Evolutionary conservation across 2,888 invertebrate genomes (phyloP), one percentile per base, ranked within the genome.

Genomic region (Clunio marinus): DNA sequence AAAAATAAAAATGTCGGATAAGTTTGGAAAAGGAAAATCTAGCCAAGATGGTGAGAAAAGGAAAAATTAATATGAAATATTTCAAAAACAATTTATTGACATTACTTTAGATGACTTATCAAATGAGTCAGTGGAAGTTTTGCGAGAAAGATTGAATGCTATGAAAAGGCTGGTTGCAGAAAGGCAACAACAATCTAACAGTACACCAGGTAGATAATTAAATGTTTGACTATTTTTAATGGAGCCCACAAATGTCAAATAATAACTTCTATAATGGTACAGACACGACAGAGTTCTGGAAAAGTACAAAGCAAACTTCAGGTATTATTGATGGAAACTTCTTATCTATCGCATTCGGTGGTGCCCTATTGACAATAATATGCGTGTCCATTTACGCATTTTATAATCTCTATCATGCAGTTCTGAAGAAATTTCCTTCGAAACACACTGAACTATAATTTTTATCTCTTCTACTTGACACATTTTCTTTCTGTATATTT

Each of bases 101-200:
- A 60, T n/a, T n/a, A n/a, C n/a, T n/a, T n/a, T n/a, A 77, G 78
- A 77, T 46, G 79, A 79, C 69, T 71, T 78, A 67, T 76, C 77
- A 70, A 74, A 81, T 41, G 91, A 91, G 75, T 88, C 89, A 0
- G 90, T 93, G 65, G 92, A 92, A 75, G 90, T 91, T 73, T 77
- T 93, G 46, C 86, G 90, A 69, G 87, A 87, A 72, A 83, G 90
- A 32, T 77, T 93, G 17, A 86, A 88, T 24, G 86, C 87, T 15
- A 92, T 92, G 91, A 92, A 90, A 74, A 82, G 84, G 71, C 79
- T 91, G 77, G 89, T 92, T 88, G 88, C 88, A 62, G 90, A 91
- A 72, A 80, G 89, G 28, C 2, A 81, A 81, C 66, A 81, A 81
- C 25, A 37, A 7, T 46, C 68, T 20, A 58, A 68, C 35, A 41